phyloP scores from a whole-genome alignment of 2,797 vertebrate species.

The Threskiornis aethiopicus region DNA sequence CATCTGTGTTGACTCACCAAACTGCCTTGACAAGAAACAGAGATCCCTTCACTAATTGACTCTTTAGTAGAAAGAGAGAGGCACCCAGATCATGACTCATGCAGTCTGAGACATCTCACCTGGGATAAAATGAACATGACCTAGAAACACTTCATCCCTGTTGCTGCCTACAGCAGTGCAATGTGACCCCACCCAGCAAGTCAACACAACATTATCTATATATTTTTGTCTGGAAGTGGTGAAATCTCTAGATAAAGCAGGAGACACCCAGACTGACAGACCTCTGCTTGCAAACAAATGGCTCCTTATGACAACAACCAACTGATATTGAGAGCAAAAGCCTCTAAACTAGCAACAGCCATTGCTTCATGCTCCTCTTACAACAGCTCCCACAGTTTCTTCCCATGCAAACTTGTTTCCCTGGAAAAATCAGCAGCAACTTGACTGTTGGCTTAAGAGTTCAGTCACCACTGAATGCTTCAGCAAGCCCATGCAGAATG shows the following conservation, averaged over 20 bases:
- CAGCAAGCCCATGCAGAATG: neutral
- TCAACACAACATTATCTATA: neutral
- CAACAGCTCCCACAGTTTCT: neutral
- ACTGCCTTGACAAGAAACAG: neutral
- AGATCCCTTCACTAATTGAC: neutral
- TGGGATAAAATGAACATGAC: neutral
- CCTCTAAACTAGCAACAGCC: neutral
- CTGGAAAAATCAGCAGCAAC: neutral
- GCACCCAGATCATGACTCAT: slow-evolving; percentile 25
- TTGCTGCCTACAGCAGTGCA: slow-evolving; percentile 16
- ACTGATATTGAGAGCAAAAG: neutral
- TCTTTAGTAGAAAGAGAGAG: neutral
- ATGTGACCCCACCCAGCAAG: neutral
- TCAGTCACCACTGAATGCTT: neutral
- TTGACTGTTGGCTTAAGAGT: neutral
- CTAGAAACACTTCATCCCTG: neutral
- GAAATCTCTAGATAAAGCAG: slow-evolving; percentile 23
- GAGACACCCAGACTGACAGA: slow-evolving; percentile 21
- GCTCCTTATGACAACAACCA: neutral
- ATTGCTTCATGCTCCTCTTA: neutral
- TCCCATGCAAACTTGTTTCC: neutral
- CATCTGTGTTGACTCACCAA: neutral
- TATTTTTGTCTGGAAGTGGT: slow-evolving; percentile 12
- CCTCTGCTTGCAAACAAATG: slow-evolving; percentile 10
- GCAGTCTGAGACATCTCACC: neutral